Evolutionary conservation across 2,888 invertebrate genomes (phyloP).

Genomic region (Drosophila paramelanica): DNA sequence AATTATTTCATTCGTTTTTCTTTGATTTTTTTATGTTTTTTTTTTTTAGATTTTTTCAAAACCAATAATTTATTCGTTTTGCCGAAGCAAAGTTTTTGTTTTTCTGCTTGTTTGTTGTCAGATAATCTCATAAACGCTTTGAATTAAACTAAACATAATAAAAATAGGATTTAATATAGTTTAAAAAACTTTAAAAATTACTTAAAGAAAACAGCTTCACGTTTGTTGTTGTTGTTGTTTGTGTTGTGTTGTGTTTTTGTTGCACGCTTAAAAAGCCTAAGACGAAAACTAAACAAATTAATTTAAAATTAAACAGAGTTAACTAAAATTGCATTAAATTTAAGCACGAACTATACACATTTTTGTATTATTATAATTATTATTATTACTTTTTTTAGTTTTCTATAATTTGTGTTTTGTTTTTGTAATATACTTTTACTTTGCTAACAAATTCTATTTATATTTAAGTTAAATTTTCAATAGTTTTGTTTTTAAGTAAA

Average conservation of each 20-base stretch:
- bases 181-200: conserved; percentile 81
- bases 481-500: conserved; percentile 58
- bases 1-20: conserved; percentile 61
- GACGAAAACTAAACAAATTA: conserved; percentile 75
- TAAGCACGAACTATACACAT: conserved; percentile 79
- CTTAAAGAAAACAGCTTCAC: conserved; percentile 81
- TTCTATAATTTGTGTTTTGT: conserved; percentile 42
- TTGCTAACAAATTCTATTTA: conserved; percentile 81
- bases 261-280: conserved; percentile 55
- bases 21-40: conserved; percentile 53
- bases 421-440: conserved; percentile 65
- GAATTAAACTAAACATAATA: conserved; percentile 77
- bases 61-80: conserved; percentile 73
- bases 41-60: conserved; percentile 61
- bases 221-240: conserved; percentile 53
- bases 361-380: conserved; percentile 36
- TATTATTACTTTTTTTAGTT: conserved; percentile 40
- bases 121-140: conserved; percentile 76
- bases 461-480: conserved; percentile 78
- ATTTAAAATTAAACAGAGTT: conserved; percentile 80
- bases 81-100: conserved; percentile 56
- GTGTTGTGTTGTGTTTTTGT: conserved; percentile 43
- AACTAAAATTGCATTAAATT: conserved; percentile 79
- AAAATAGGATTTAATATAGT: conserved; percentile 71
- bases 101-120: conserved; percentile 50